These are phyloP conservation scores for Albula goreensis DNA, from an alignment of 2,113 vertebrate genomes.

Conservation along the genomic window DNA sequence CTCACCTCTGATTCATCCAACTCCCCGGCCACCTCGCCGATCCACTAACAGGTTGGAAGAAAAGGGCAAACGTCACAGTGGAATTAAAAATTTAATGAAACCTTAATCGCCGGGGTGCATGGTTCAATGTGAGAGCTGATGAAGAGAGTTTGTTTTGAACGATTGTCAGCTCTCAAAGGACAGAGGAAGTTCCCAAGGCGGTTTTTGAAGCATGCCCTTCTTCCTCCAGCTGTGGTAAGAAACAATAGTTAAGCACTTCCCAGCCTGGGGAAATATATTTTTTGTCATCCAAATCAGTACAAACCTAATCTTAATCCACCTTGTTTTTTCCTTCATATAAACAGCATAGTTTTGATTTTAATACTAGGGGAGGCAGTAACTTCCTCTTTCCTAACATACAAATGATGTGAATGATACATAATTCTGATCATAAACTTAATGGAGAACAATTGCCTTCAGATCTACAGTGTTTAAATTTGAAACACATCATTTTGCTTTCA, in stretches of 20 bases:
- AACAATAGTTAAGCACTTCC: background rate
- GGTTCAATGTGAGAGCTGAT: background rate
- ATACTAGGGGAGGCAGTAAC: no score
- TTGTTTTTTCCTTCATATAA: no score
- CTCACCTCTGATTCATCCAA: background rate
- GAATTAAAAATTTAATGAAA: conserved; percentile 14
- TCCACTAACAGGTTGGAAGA: background rate
- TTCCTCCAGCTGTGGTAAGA: background rate
- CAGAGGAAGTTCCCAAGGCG: background rate
- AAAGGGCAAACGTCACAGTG: conserved; percentile 11
- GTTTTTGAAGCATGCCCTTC: background rate
- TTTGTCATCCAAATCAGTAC: background rate
- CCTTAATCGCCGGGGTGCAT: background rate
- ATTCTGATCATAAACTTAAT: no score
- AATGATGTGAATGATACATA: no score
- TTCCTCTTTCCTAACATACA: no score
- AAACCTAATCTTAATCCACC: background rate
- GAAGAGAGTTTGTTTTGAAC: background rate
- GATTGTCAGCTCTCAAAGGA: background rate
- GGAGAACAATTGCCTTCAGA: no score
- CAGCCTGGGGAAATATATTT: background rate
- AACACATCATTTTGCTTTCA: no score
- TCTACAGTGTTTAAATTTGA: no score
- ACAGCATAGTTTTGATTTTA: no score
- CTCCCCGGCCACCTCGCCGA: background rate